Conservation (phyloP, 1,140 invertebrate species). For the Penaeus vannamei region DNA sequence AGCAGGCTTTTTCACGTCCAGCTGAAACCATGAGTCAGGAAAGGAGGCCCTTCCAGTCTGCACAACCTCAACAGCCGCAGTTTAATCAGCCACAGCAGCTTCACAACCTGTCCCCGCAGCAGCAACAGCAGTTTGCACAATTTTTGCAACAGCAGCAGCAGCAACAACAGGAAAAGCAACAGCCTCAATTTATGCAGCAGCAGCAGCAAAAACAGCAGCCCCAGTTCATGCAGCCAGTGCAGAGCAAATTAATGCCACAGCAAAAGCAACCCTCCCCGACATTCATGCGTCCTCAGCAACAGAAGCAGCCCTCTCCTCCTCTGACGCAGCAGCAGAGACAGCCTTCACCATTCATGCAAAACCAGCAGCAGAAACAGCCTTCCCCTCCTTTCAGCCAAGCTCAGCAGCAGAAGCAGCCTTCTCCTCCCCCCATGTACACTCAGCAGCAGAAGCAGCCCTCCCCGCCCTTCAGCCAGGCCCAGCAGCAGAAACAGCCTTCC, state of each 20-base stretch:
- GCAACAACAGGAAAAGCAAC: not conserved
- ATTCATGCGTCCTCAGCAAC: not conserved
- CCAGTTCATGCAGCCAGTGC: not conserved
- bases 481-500: constrained; percentile 12
- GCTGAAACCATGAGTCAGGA: not conserved
- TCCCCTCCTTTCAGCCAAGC: not conserved
- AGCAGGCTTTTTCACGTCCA: constrained; percentile 24
- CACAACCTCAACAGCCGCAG: not conserved
- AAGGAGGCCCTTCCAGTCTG: not conserved
- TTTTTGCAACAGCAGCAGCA: constrained; percentile 52
- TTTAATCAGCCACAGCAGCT: constrained; percentile 36
- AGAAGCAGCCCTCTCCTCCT: not conserved
- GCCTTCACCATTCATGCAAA: not conserved
- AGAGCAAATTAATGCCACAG: not conserved
- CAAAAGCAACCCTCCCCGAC: not conserved
- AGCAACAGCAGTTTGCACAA: constrained; percentile 44
- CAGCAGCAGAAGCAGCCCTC: not conserved
- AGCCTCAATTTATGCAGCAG: constrained; percentile 8
- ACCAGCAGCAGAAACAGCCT: not conserved
- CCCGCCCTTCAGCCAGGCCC: constrained; percentile 9
- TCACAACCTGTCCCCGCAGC: constrained; percentile 48
- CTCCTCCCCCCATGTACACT: not conserved
- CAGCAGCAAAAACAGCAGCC: constrained; percentile 11
- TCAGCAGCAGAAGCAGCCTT: not conserved
- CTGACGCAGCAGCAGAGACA: not conserved